Evolutionary conservation across 1,140 invertebrate species (phyloP).

Genomic region (Galleria mellonella): DNA sequence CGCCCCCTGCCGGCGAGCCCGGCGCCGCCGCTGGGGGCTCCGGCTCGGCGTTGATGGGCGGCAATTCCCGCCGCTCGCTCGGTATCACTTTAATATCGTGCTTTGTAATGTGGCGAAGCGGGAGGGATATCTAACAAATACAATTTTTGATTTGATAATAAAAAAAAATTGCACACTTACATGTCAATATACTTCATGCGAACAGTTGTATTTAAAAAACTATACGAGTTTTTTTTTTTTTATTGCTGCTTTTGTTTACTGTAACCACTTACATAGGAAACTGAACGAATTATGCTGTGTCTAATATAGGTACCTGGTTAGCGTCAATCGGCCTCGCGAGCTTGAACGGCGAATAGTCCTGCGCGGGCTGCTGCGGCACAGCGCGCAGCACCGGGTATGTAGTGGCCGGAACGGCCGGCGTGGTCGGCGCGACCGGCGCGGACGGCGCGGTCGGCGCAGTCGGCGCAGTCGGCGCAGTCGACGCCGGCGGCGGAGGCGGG

Average conservation of each 20-base stretch:
- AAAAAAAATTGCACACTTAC: too few species aligned
- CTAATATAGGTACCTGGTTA: too few species aligned
- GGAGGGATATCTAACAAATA: conserved; percentile 36
- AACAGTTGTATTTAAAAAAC: too few species aligned
- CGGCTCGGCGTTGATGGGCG: conserved; percentile 42
- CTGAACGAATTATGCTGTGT: too few species aligned
- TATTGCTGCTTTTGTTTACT: too few species aligned
- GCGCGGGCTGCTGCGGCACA: conserved; percentile 7
- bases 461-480: conserved; percentile 6
- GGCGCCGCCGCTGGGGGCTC: conserved; percentile 29
- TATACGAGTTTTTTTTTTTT: too few species aligned
- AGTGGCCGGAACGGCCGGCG: conserved; percentile 1
- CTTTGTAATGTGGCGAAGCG: conserved; percentile 51
- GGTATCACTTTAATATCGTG: conserved; percentile 59
- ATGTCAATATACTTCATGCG: too few species aligned
- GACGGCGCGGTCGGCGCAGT: conserved; percentile 3
- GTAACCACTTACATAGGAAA: too few species aligned
- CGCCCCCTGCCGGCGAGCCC: conserved; percentile 10
- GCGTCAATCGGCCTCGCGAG: conserved; percentile 22
- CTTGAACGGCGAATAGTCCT: conserved; percentile 24
- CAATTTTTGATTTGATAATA: too few species aligned
- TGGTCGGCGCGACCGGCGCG: not conserved
- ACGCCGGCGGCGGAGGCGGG: conserved; percentile 1
- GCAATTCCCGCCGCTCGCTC: conserved; percentile 36
- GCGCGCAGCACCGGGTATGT: conserved; percentile 13